Evolutionary conservation across 1,140 invertebrate genomes (phyloP), one percentile per base, ranked within the genome.

Genomic region (Philopotamus ludificatus): DNA sequence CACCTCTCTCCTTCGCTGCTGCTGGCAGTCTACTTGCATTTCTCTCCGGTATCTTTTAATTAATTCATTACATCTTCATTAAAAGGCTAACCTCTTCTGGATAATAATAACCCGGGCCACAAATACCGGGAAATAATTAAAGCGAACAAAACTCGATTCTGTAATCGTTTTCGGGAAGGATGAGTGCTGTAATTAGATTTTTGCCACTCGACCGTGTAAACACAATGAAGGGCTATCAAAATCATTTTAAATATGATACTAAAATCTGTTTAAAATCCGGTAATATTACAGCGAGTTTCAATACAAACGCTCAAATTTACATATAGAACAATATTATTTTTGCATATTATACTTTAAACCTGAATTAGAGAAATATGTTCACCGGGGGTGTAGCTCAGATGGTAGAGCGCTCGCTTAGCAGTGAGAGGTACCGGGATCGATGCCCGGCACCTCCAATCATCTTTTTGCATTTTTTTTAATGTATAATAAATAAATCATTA

Each of bases 401-500:
- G 87, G 87, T 89, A 89, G 88, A 89, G 88, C 88, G 87, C 87
- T 89, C 87, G 87, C 87, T 89, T 90, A 89, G 87, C 87, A 90
- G 86, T 82, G 87, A 89, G 87, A 89, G 87, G 87, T 88, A 89
- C 86, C 82, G 84, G 87, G 86, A 89, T 90, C 87, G 87, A 90
- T 89, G 82, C 87, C 87, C 86, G 73, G 76, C 75, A 73, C 75
- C 75, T 77, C 74, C 76, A 77, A 58, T 3, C 18, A 15, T 10
- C 18, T 42, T 58, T 58, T 54, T 54, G 1, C 25, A 39, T 42
- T 58, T 42, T 58, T 58, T 42, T 21, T 54, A 12, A n/a, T n/a
- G 34, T 39, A 39, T 8, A 8, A 39, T 39, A 39, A 39, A 39
- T 39, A n/a, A 8, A n/a, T n/a, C n/a, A 8, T 39, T 39, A 8